phyloP scores from a whole-genome alignment of 1,140 invertebrate species.

The Penaeus vannamei region DNA sequence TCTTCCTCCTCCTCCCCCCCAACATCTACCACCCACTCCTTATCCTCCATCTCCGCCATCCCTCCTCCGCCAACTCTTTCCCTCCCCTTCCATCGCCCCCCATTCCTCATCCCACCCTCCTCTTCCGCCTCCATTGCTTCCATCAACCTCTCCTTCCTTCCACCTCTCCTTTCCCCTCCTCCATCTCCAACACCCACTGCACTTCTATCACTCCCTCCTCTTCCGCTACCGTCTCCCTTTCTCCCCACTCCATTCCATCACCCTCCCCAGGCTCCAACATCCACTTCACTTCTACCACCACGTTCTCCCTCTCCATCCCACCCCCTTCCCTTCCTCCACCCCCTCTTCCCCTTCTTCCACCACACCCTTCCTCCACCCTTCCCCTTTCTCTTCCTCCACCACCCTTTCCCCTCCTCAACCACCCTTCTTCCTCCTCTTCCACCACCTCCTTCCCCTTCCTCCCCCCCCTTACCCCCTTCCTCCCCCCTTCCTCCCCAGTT shows the following conservation, averaged over 20 bases:
- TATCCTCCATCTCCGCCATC: not conserved
- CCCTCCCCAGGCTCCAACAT: not conserved
- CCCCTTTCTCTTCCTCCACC: too few relatives aligned
- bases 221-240: not conserved
- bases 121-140: not conserved
- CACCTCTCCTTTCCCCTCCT: not conserved
- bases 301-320: not conserved
- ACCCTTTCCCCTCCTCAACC: too few relatives aligned
- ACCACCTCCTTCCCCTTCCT: too few relatives aligned
- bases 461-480: too few relatives aligned
- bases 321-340: not conserved
- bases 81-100: not conserved
- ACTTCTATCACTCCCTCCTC: constrained; percentile 2
- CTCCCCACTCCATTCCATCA: not conserved
- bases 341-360: not conserved
- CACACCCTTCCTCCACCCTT: not conserved
- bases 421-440: too few relatives aligned
- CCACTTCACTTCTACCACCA: not conserved
- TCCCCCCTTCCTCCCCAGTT: too few relatives aligned
- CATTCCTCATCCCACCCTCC: not conserved
- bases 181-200: not conserved
- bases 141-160: not conserved
- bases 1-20: not conserved
- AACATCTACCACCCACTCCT: not conserved
- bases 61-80: not conserved